Evolutionary conservation across 2,888 invertebrate genomes (phyloP).

Genomic region (Pristionchus japonicus): DNA sequence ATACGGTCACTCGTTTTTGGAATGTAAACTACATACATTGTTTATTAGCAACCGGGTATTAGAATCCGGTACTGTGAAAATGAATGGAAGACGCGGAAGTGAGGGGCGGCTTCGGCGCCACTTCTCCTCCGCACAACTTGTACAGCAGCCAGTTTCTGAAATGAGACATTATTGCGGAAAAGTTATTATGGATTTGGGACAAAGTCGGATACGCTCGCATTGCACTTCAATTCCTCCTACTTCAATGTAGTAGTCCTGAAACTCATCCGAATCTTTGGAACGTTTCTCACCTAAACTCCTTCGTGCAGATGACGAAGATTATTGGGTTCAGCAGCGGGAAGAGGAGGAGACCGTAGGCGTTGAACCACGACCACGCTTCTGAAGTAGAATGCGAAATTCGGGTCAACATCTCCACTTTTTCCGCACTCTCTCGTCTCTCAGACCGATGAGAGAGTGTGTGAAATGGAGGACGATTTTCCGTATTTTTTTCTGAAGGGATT

Average conservation of each 20-base stretch:
- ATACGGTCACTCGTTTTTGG: too few relatives aligned
- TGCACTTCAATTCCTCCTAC: too few relatives aligned
- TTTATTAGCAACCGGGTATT: background rate
- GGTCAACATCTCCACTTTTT: too few relatives aligned
- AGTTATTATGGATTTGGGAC: too few relatives aligned
- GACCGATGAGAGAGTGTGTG: too few relatives aligned
- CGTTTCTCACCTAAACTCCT: background rate
- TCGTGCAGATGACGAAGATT: slow-evolving; percentile 29
- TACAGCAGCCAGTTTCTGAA: background rate
- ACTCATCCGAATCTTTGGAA: background rate
- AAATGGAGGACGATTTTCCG: too few relatives aligned
- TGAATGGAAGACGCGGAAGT: background rate
- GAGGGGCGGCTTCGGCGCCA: background rate
- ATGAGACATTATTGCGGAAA: background rate
- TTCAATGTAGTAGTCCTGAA: background rate
- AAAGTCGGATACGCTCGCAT: too few relatives aligned
- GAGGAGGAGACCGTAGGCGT: background rate
- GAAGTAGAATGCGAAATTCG: too few relatives aligned
- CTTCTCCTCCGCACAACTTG: background rate
- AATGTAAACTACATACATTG: too few relatives aligned
- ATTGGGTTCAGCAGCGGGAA: slow-evolving; percentile 12
- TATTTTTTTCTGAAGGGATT: too few relatives aligned
- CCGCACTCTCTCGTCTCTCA: too few relatives aligned
- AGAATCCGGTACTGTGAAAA: background rate
- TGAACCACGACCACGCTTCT: background rate